phyloP scores from a whole-genome alignment of 2,797 vertebrate genomes.

The Sebastes trivittatus region DNA sequence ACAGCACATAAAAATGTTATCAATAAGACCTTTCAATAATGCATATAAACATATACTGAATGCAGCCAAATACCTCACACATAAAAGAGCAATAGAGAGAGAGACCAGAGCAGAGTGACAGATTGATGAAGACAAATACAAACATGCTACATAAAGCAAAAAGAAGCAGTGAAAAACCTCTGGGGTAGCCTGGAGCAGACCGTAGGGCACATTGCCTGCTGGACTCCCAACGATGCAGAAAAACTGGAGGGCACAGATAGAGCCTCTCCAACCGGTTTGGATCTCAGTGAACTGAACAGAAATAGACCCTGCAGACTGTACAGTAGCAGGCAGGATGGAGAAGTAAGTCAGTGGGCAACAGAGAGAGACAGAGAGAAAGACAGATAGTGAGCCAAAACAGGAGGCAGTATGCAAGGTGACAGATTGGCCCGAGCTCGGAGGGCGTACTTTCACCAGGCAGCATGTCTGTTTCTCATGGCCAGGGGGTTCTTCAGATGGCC shows the following conservation, averaged over 20 bases:
- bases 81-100: not conserved
- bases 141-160: not conserved
- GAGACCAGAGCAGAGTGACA: not conserved
- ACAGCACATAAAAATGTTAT: no score
- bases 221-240: slow-evolving; percentile 22
- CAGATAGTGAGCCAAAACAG: slow-evolving; percentile 29
- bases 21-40: no score
- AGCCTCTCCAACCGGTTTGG: slow-evolving; percentile 40
- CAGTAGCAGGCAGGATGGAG: slow-evolving; percentile 18
- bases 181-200: slow-evolving; percentile 5
- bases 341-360: not conserved
- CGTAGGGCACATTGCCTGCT: slow-evolving; percentile 4
- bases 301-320: slow-evolving; percentile 42
- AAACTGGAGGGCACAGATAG: slow-evolving; percentile 36
- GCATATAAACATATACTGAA: no score
- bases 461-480: slow-evolving; percentile 41
- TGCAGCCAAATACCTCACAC: no score
- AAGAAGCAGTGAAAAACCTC: slow-evolving; percentile 7
- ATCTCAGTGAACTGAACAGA: slow-evolving; percentile 42
- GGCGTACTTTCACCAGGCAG: slow-evolving; percentile 39
- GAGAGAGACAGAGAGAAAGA: slow-evolving; percentile 11
- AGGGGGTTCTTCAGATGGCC: slow-evolving; percentile 56
- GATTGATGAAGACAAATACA: not conserved
- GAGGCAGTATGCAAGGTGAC: slow-evolving; percentile 42
- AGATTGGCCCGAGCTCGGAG: slow-evolving; percentile 49